Conservation (phyloP, 2,113 vertebrate species). For the Megaptera novaeangliae region DNA sequence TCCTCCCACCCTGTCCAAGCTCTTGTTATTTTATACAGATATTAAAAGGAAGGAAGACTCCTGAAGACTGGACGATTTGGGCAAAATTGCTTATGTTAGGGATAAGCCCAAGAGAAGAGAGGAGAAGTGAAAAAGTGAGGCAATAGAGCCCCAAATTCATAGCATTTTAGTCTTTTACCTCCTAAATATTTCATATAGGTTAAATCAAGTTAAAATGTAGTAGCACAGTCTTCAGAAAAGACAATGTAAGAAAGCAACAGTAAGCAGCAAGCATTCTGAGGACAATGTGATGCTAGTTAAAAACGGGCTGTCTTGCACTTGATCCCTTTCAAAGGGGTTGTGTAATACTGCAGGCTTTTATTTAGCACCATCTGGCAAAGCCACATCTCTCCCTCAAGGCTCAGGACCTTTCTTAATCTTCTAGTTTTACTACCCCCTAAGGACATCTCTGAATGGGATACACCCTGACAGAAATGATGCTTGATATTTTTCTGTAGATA, state of each 20-base stretch:
- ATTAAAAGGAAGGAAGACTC: background rate
- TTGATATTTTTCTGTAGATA: background rate
- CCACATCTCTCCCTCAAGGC: background rate
- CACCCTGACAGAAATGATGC: background rate
- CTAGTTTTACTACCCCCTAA: background rate
- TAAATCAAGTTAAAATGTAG: background rate
- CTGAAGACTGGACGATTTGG: background rate
- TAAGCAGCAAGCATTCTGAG: background rate
- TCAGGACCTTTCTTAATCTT: background rate
- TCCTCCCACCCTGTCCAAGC: too few relatives aligned
- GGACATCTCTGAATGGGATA: background rate
- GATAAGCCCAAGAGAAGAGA: background rate
- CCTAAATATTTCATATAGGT: background rate
- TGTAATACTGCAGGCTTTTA: background rate
- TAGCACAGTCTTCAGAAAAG: background rate
- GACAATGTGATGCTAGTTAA: background rate
- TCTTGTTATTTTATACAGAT: background rate
- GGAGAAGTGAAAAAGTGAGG: background rate
- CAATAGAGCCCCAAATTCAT: background rate
- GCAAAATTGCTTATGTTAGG: background rate
- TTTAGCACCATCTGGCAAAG: slow-evolving; percentile 37
- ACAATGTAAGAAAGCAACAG: background rate
- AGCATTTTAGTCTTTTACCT: background rate
- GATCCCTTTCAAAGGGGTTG: background rate
- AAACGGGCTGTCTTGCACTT: background rate